Base-by-base conservation (phyloP, 23 tunicate species). In the Ciona savignyi region DNA sequence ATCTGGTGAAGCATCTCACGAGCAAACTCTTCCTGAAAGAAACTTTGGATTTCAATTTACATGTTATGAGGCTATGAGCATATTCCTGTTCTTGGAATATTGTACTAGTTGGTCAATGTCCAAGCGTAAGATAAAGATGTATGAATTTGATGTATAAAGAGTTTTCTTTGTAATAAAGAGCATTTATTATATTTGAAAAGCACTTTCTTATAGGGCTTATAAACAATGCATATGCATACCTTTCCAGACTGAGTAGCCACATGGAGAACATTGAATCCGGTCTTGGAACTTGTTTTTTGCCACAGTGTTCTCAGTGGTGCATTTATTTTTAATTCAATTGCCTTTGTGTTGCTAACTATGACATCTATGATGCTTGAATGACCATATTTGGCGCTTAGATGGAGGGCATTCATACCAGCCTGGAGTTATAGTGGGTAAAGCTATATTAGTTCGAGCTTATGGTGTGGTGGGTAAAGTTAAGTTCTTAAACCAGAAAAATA, bases 361-460 rank as follows among this genome's bases (percentile, higher is more conserved):
- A 77, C 82, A 30, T 91, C 86, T 24, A 91, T 80, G 56, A 80
- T 77, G 66, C 84, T 78, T 1, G 91, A 80, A 56, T 91, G 97
- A 6, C 97, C 97, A 35, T 71, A 51, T 71, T 84, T 91, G 6
- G 97, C 97, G 33, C 82, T 71, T 15, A 91, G 68, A 76, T 91
- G 97, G 11, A 91, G 30, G 1, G 86, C 91, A 42, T 91, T 91
- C 86, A 91, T 76, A 31, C 97, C 97, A 23, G 84, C 81, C 97
- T 91, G 34, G 25, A 69, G 60, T 33, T 23, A 23, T 29, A 70
- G 23, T n/a, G n/a, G n/a, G n/a, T n/a, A n/a, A n/a, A n/a, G n/a
- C 9, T 42, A 42, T 42, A 42, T 42, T 6, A 15, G 15, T 6
- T 42, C 15, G 56, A 15, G 56, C 9, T 6, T 42, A 42, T 42